A percentile compares a stretch with the other conserved stretches of the same genome.
Conservation (phyloP, 1,140 invertebrate species). For the Hesperophylax magnus region DNA sequence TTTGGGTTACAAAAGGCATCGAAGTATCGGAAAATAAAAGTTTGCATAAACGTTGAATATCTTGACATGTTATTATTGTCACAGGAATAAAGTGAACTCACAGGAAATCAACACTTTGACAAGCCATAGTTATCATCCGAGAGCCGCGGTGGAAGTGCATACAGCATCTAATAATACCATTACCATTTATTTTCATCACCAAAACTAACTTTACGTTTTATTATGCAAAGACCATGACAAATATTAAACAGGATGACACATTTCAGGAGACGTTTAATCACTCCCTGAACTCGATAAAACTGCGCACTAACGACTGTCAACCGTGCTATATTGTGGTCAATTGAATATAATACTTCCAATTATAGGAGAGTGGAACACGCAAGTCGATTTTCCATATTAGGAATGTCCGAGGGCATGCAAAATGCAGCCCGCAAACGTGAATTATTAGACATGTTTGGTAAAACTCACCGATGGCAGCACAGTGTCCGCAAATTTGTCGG, state of each 20-base stretch:
- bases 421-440: slow-evolving; percentile 10
- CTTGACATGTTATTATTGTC: slow-evolving; percentile 19
- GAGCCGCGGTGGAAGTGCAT: neutral
- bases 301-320: slow-evolving; percentile 36
- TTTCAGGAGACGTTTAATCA: slow-evolving; percentile 34
- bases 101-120: slow-evolving; percentile 16
- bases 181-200: slow-evolving; percentile 9
- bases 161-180: slow-evolving; percentile 17
- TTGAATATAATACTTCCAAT: slow-evolving; percentile 33
- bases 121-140: neutral
- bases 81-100: slow-evolving; percentile 13
- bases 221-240: slow-evolving; percentile 16
- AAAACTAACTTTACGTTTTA: slow-evolving; percentile 17
- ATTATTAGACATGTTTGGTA: slow-evolving; percentile 43
- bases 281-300: slow-evolving; percentile 37
- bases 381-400: slow-evolving; percentile 46
- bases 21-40: no score
- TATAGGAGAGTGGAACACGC: slow-evolving; percentile 24
- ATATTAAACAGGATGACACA: slow-evolving; percentile 36
- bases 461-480: slow-evolving; percentile 34
- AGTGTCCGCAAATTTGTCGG: slow-evolving; percentile 25
- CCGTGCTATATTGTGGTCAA: slow-evolving; percentile 9
- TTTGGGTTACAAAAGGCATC: no score
- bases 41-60: neutral
- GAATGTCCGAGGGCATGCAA: slow-evolving; percentile 43